Evolutionary conservation across 2,888 invertebrate species (phyloP), one percentile per base, ranked within the genome.

Genomic region (Eupsilia transversa): DNA sequence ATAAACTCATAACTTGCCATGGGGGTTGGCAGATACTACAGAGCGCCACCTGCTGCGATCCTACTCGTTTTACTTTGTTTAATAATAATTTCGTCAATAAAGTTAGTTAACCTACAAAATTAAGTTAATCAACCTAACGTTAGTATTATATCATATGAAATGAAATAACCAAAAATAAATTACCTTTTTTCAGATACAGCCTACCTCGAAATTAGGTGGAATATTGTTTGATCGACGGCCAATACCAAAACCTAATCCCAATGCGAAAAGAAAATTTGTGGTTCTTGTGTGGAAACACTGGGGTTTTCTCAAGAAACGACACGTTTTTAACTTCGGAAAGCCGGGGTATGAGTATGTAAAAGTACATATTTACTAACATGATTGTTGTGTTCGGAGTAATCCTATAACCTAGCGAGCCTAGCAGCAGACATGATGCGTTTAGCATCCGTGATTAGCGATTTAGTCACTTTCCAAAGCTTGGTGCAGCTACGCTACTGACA

Each of bases 221-320:
- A 84, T 83, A 70, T 46, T 83, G 72, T 84, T 83, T 74, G 6
- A 70, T n/a, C 41, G 43, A 9, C 46, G 60, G 2, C 0, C 30
- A 56, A 72, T 79, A 52, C 83, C 82, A 14, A 12, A 38, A 9
- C 68, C 65, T 30, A 83, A 83, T 72, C 57, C 66, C 2, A 83
- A 80, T 43, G 67, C 41, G 10, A 60, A 79, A n/a, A 67, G 69
- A 72, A 68, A 1, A 52, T 82, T 52, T 67, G 60, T 57, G 14
- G 38, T 82, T 5, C 80, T 82, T 3, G 79, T 81, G 27, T 81
- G 81, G 81, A 71, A 49, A 46, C 30, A 81, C 23, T 81, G 97
- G 76, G 81, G 91, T 1, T 95, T 95, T 84, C 93, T 97, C 67
- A 96, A 97, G 89, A 93, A 93, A 17, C 94, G 97, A 38, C 97